Base-by-base conservation (phyloP, 2,888 invertebrate genomes). In the Drosophila stalkeri region DNA sequence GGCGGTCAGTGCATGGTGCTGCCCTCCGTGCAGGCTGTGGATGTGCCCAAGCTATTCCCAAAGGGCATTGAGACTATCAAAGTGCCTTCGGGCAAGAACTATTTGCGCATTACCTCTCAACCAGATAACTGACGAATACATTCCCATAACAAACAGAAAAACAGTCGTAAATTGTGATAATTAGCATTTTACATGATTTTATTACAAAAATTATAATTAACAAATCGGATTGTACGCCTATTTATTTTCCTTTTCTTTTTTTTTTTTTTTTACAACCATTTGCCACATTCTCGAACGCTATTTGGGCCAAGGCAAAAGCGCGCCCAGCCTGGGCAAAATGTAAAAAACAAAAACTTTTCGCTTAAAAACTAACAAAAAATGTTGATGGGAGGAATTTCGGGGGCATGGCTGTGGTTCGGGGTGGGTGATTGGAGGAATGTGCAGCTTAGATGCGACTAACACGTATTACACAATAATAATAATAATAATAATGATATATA, bases 1-100 rank as follows among this genome's bases (percentile, higher is more conserved):
- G 98, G 98, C 8, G 96, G 95, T 4, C 94, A 96, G 31, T 98
- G 98, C 80, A 99, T 99, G 98, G 96, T 99, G 37, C 94, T 97
- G 74, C 99, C 99, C 1, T 95, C 95, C 1, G 94, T 99, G 0
- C 94, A 95, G 1, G 94, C 95, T 7, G 96, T 96, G 20, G 96
- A 98, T 85, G 94, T 96, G 6, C 93, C 94, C 27, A 93, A 93
- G 62, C 92, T 96, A 41, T 98, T 98, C 92, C 97, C 97, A 0
- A 93, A 94, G 59, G 96, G 95, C 14, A 94, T 96, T 12, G 95
- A 95, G 35, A 94, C 95, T 4, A 92, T 96, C 11, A 93, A 94
- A 7, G 92, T 99, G 78, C 98, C 98, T 0, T 99, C 98, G 0
- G 97, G 97, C 47, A 98, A 97, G 92, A 92, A 93, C 2, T 99